Conservation (phyloP, 1,140 invertebrate species). For the Lordiphosa mommai region DNA sequence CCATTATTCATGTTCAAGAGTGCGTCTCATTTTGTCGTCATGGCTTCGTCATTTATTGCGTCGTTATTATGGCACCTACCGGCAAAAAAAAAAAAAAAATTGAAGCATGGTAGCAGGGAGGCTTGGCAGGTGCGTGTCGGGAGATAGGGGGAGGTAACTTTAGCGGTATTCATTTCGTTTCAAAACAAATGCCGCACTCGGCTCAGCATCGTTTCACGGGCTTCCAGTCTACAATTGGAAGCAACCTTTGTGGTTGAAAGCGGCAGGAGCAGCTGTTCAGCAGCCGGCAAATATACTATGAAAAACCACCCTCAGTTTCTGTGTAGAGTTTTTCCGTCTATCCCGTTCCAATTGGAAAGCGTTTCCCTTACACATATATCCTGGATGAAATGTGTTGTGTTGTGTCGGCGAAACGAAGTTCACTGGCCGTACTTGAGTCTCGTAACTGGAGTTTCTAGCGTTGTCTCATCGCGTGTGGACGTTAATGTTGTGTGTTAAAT, state of each 20-base stretch:
- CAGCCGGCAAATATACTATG: constrained; percentile 30
- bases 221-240: constrained; percentile 55
- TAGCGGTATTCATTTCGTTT: constrained; percentile 44
- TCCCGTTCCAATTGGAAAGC: constrained; percentile 66
- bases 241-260: constrained; percentile 43
- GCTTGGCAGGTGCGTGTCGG: not conserved
- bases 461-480: constrained; percentile 53
- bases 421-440: constrained; percentile 45
- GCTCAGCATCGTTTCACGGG: constrained; percentile 4
- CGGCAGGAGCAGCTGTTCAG: constrained; percentile 53
- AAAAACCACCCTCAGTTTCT: constrained; percentile 27
- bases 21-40: constrained; percentile 67
- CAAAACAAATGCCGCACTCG: constrained; percentile 64
- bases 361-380: constrained; percentile 32
- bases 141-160: not conserved
- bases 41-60: constrained; percentile 74
- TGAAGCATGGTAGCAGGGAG: not conserved
- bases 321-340: constrained; percentile 45
- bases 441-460: constrained; percentile 50
- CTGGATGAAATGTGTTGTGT: constrained; percentile 28
- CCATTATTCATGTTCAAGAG: constrained; percentile 72
- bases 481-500: constrained; percentile 12
- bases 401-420: constrained; percentile 41
- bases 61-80: constrained; percentile 69
- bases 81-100: constrained; percentile 8